Percentiles rank a stretch among this genome's conserved stretches.
phyloP scores from a whole-genome alignment of 2,888 invertebrate genomes.

The Sclerodermus sp. region DNA sequence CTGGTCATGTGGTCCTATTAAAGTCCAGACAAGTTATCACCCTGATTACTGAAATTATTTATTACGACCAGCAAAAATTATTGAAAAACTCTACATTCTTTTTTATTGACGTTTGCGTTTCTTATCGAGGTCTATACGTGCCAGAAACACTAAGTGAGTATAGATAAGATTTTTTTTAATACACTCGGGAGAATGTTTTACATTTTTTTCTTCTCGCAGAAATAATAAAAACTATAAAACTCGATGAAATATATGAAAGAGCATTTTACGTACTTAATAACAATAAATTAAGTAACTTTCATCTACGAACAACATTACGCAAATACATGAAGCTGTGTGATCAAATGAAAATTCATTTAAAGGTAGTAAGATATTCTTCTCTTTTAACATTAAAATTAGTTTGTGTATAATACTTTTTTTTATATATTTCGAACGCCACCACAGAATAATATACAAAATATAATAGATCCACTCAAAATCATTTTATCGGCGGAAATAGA shows the following conservation, averaged over 20 bases:
- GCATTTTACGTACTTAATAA: slow-evolving; percentile 18
- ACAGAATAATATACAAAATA: slow-evolving; percentile 39
- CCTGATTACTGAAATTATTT: slow-evolving; percentile 18
- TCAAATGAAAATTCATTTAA: slow-evolving; percentile 25
- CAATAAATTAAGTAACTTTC: slow-evolving; percentile 18
- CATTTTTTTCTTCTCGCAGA: not conserved
- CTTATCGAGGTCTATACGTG: slow-evolving; percentile 30
- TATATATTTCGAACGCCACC: too few relatives aligned
- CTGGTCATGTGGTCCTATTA: slow-evolving; percentile 52
- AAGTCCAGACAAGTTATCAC: slow-evolving; percentile 46
- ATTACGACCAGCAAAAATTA: slow-evolving; percentile 17
- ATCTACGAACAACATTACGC: slow-evolving; percentile 16
- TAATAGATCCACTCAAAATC: slow-evolving; percentile 37
- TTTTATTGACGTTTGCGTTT: slow-evolving; percentile 23
- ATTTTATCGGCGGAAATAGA: slow-evolving; percentile 25
- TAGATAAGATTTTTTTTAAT: not conserved
- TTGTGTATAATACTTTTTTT: too few relatives aligned
- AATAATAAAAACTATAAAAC: slow-evolving; percentile 14
- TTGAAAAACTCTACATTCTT: slow-evolving; percentile 28
- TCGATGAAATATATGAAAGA: slow-evolving; percentile 33
- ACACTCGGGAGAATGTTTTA: not conserved
- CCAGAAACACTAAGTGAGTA: slow-evolving; percentile 35
- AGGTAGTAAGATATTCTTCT: too few relatives aligned
- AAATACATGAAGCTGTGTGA: slow-evolving; percentile 15
- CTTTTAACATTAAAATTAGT: too few relatives aligned